phyloP scores from a whole-genome alignment of 1,140 invertebrate genomes.

The Drosophila suzukii region DNA sequence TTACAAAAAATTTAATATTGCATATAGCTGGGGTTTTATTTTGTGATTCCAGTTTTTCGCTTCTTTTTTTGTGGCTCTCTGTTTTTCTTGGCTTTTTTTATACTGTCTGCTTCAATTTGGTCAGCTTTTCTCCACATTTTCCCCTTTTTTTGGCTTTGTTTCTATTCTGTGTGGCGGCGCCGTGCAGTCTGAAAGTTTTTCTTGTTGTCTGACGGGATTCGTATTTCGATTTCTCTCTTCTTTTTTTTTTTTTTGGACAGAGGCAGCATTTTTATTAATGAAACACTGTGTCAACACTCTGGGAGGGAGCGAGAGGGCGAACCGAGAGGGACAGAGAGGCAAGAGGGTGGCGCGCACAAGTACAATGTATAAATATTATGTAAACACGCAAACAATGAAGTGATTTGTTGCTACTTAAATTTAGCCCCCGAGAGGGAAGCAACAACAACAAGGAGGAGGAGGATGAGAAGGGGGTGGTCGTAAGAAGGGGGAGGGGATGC shows the following conservation, averaged over 20 bases:
- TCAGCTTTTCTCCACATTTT: conserved; percentile 3
- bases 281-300: conserved; percentile 56
- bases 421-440: conserved; percentile 63
- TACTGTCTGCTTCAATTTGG: conserved; percentile 19
- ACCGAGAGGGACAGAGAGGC: neutral
- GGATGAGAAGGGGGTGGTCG: neutral
- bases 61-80: neutral
- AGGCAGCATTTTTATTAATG: conserved; percentile 72
- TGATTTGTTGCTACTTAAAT: conserved; percentile 83
- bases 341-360: conserved; percentile 21
- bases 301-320: neutral
- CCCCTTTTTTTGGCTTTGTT: conserved; percentile 3
- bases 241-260: conserved; percentile 39
- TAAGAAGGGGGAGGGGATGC: conserved; percentile 17
- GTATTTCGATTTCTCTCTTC: conserved; percentile 28
- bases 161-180: conserved; percentile 40
- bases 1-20: too few species aligned
- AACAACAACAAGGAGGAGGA: conserved; percentile 22
- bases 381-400: conserved; percentile 82
- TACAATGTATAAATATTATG: conserved; percentile 81
- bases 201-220: conserved; percentile 48
- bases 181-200: conserved; percentile 76
- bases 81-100: neutral
- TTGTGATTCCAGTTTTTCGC: neutral
- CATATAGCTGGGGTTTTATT: neutral